Evolutionary conservation across 2,113 vertebrate species (phyloP).

Genomic region (Rafetus swinhoei): DNA sequence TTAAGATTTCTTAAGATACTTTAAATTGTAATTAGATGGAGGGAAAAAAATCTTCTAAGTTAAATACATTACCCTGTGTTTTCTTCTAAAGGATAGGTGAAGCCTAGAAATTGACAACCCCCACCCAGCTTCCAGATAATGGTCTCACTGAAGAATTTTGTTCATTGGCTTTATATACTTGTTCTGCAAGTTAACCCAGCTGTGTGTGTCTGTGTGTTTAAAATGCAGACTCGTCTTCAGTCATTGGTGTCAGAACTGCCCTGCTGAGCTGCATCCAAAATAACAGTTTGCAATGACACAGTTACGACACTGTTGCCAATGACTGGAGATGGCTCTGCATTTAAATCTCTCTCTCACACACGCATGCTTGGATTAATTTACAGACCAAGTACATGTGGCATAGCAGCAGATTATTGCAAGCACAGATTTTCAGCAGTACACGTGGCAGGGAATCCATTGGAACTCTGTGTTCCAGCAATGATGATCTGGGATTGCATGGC

Average conservation of each 20-base stretch:
- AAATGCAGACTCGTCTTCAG: not conserved
- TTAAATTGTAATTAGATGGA: not conserved
- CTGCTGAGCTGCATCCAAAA: not conserved
- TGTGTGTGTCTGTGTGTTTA: no score
- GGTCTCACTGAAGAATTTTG: not conserved
- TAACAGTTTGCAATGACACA: no score
- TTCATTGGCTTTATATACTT: not conserved
- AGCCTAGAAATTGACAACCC: not conserved
- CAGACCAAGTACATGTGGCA: not conserved
- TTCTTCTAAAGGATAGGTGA: not conserved
- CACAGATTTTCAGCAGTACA: not conserved
- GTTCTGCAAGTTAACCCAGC: not conserved
- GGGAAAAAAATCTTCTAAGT: not conserved
- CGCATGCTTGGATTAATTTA: not conserved
- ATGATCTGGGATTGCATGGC: not conserved
- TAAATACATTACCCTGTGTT: not conserved
- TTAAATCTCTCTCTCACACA: not conserved
- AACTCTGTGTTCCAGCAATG: not conserved
- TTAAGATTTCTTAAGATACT: not conserved
- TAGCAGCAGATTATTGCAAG: not conserved
- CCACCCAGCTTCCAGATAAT: not conserved
- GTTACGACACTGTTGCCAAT: no score
- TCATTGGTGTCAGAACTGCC: not conserved
- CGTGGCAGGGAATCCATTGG: not conserved
- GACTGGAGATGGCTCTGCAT: no score